Base-by-base conservation (phyloP, 2,113 vertebrate species). In the Tapirus terrestris region DNA sequence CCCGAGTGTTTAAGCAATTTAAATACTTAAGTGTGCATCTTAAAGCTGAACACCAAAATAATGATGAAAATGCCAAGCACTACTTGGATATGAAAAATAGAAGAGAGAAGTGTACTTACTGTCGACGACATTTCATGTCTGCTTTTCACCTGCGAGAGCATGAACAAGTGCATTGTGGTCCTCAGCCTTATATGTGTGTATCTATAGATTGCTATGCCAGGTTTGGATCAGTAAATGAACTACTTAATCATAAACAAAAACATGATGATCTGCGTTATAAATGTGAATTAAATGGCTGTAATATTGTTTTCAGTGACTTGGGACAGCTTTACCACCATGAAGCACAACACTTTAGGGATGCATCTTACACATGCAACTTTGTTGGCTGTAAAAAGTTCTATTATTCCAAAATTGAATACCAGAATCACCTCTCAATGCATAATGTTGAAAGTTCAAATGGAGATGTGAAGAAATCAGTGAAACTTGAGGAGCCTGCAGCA, bases 321-420 rank as follows among this genome's bases (percentile, higher is more conserved):
- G 99, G 99, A 67, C 99, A 99, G 82, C 99, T 99, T 11, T 99
- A 99, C 98, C 99, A 99, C 94, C 99, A 99, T 0, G 99, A 99
- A 98, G 99, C 99, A 20, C 99, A 99, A 98, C 99, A 99, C 97
- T 99, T 99, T 98, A 99, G 99, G 91, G 99, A 99, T 76, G 99
- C 99, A 0, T 99, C 99, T 0, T 99, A 99, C 63, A 99, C 99
- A 8, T 99, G 99, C 97, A 99, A 98, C 11, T 99, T 99, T 60
- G 98, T 98, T 12, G 99, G 99, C 29, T 99, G 99, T 98, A 99
- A 99, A 96, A 99, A 99, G 81, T 99, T 99, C 96, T 99, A 99
- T 97, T 99, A 99, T 92, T 99, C 99, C 83, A 99, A 99, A 98
- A 99, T 99, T 86, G 99, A 99, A 53, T 99, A 99, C 94, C 98